A percentile compares a stretch with the other conserved stretches of the same genome.
phyloP scores from a whole-genome alignment of 2,797 vertebrate species.

The Simalia tracyae region DNA sequence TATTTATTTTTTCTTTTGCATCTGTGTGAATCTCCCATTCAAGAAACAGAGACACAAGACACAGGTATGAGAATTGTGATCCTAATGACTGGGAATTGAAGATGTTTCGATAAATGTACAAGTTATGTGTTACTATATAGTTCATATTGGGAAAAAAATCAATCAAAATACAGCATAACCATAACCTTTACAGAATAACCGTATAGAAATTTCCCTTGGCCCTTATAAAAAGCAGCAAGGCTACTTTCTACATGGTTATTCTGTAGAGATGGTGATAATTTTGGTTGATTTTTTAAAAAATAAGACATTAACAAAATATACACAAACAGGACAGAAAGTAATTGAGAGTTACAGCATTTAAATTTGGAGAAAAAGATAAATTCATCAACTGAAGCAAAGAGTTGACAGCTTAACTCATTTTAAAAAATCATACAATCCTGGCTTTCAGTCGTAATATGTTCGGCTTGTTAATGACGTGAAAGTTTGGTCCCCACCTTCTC shows the following conservation, averaged over 20 bases:
- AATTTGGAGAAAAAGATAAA: background rate
- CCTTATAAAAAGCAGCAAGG: background rate
- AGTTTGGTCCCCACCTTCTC: background rate
- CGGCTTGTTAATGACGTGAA: background rate
- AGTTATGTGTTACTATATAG: constrained; percentile 8
- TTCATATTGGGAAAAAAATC: background rate
- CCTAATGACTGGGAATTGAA: rapidly evolving
- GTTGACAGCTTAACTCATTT: background rate
- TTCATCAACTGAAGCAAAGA: background rate
- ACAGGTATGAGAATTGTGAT: constrained; percentile 84
- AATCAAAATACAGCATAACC: background rate
- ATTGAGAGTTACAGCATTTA: background rate
- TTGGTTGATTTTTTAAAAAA: background rate
- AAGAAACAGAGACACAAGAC: constrained; percentile 97
- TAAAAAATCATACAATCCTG: background rate
- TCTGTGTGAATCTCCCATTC: constrained; percentile 60
- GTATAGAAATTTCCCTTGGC: background rate
- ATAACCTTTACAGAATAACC: background rate
- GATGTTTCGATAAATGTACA: background rate
- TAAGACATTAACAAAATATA: background rate
- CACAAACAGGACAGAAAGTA: background rate
- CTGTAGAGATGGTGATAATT: background rate
- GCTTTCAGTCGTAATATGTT: background rate
- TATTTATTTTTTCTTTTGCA: constrained; percentile 35
- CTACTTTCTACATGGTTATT: background rate